Evolutionary conservation across 2,113 vertebrate species (phyloP).

Genomic region (Rhineura floridana): DNA sequence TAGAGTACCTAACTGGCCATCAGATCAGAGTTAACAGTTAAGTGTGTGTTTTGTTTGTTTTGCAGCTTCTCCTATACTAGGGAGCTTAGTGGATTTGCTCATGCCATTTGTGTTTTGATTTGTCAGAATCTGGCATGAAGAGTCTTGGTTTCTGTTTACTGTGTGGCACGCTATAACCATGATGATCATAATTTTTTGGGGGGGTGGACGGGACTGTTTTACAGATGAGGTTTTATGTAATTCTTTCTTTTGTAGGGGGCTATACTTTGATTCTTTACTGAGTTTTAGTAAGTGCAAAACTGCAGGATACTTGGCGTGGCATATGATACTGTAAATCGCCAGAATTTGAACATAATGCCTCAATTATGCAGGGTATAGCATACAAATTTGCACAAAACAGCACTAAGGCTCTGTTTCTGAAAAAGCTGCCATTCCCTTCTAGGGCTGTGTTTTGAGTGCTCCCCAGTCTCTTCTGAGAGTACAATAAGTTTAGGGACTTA

Average conservation of each 20-base stretch:
- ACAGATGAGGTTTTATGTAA: neutral
- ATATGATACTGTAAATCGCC: neutral
- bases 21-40: neutral
- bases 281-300: neutral
- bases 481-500: neutral
- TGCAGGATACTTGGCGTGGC: neutral
- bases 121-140: neutral
- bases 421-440: neutral
- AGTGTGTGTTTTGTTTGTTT: neutral
- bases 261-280: neutral
- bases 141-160: neutral
- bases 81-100: neutral
- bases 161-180: neutral
- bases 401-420: neutral
- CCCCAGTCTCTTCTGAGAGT: neutral
- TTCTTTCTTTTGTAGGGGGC: constrained; percentile 12
- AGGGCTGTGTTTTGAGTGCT: too few relatives aligned
- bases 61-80: neutral
- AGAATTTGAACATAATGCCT: neutral
- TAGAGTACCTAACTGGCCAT: neutral
- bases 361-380: neutral
- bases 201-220: neutral
- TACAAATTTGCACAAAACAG: neutral
- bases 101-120: neutral
- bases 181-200: neutral